Evolutionary conservation across 92 coral and sea anemone genomes (phyloP).

Genomic region (Pocillopora meandrina): DNA sequence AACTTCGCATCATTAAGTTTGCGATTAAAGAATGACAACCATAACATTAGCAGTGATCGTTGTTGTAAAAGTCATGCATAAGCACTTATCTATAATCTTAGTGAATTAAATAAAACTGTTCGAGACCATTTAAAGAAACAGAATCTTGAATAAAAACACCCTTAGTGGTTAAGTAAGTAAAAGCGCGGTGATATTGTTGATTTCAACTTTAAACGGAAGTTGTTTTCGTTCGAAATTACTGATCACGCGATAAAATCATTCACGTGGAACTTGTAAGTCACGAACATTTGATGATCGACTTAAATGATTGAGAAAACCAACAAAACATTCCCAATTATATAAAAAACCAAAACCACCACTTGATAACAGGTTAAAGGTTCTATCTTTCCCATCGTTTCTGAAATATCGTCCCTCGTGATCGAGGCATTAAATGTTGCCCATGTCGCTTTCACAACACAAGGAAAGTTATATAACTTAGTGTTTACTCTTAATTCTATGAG

Average conservation of each 20-base stretch:
- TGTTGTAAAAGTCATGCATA: slow-evolving; percentile 1
- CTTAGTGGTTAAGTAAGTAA: slow-evolving; percentile 30
- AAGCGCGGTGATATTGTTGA: slow-evolving; percentile 21
- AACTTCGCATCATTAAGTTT: slow-evolving; percentile 20
- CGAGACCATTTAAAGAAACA: slow-evolving; percentile 11
- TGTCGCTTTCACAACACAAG: background rate
- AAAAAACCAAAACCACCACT: background rate
- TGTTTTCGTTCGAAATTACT: slow-evolving; percentile 11
- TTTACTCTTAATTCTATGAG: slow-evolving; percentile 6
- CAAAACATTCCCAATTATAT: background rate
- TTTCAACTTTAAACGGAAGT: slow-evolving; percentile 32
- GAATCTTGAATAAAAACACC: slow-evolving; percentile 29
- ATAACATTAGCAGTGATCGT: background rate
- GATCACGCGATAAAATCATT: slow-evolving; percentile 31
- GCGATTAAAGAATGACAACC: slow-evolving; percentile 5
- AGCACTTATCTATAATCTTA: slow-evolving; percentile 30
- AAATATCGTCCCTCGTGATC: background rate
- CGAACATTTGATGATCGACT: slow-evolving; percentile 6
- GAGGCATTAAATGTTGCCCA: background rate
- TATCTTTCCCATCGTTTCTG: background rate
- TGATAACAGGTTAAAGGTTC: background rate
- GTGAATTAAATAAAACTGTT: slow-evolving; percentile 16
- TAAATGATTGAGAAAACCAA: background rate
- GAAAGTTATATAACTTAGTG: slow-evolving; percentile 5
- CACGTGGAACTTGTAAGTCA: slow-evolving; percentile 45